Evolutionary conservation across 1,140 invertebrate species (phyloP), one percentile per base, ranked within the genome.

Genomic region (Ptiloglossa arizonensis): DNA sequence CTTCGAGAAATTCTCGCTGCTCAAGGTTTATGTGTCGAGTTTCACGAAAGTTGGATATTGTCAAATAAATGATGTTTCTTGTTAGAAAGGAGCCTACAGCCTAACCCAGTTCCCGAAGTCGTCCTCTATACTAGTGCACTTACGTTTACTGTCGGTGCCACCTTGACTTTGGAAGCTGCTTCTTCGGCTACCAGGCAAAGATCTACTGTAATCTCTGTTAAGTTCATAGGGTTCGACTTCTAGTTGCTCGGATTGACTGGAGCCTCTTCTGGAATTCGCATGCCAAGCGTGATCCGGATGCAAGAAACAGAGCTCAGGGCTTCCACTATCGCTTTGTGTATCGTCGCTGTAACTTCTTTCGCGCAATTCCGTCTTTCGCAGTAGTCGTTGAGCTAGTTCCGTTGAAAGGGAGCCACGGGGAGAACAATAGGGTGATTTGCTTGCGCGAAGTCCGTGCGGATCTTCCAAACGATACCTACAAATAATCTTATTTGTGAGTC

Each of bases 191-290:
- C 96, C 96, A 1, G 97, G 97, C 83, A 97, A 91, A 19, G 96
- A 97, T 83, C 96, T 94, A 22, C 96, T 97, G 90, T 97, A 97
- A 91, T 97, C 96, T 89, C 96, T 96, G 66, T 94, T 96, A 22
- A 97, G 93, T 90, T 97, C 96, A 88, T 97, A 97, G 0, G 96
- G 96, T 88, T 97, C 96, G 32, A 96, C 95, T 89, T 97, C 96
- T 27, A 97, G 93, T 62, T 96, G 96, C 86, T 97, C 96, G 1
- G 96, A 97, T 87, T 97, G 96, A 38, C 96, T 97, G 15, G 96
- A 97, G 29, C 97, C 96, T 46, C 96, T 94, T 66, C 96, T 92
- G 0, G 96, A 97, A 57, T 95, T 95, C 5, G 93, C 94, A 35
- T 95, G 94, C 94, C 95, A 97, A 0, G 96, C 96, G 87, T 97